Evolutionary conservation across 2,797 vertebrate genomes (phyloP).

Genomic region (Anguilla marmorata): DNA sequence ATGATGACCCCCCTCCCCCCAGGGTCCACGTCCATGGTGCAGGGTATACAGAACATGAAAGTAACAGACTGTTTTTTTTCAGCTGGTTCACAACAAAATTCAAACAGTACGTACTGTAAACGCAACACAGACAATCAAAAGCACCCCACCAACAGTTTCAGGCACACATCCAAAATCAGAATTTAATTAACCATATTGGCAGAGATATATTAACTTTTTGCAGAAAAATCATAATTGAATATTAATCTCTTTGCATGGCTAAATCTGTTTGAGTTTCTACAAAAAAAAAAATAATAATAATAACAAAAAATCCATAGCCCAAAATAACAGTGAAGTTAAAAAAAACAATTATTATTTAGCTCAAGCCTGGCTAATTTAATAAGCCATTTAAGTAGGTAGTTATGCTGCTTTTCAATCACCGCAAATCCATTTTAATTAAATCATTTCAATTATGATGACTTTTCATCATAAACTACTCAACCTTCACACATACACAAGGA

Average conservation of each 20-base stretch:
- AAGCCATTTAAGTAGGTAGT: conserved; percentile 14
- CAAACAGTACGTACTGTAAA: background rate
- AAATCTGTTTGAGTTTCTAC: conserved; percentile 11
- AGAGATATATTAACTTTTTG: background rate
- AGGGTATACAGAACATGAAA: too few species aligned
- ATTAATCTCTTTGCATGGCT: background rate
- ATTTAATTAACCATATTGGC: background rate
- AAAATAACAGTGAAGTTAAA: background rate
- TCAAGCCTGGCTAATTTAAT: conserved; percentile 34
- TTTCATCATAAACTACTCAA: conserved; percentile 31
- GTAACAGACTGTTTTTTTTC: too few species aligned
- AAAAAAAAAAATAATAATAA: background rate
- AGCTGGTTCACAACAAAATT: too few species aligned
- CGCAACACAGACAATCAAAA: background rate
- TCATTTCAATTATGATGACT: conserved; percentile 15
- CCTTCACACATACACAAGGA: conserved; percentile 1
- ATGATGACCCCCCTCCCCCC: too few species aligned
- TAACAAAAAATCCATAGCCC: background rate
- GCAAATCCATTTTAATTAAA: conserved; percentile 33
- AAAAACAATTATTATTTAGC: conserved; percentile 7
- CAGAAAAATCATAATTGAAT: background rate
- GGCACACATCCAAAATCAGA: background rate
- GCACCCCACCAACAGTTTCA: background rate
- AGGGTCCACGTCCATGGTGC: too few species aligned
- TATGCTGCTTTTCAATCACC: conserved; percentile 23